Evolutionary conservation across 2,888 invertebrate species (phyloP).

Genomic region (Philereme vetulata): DNA sequence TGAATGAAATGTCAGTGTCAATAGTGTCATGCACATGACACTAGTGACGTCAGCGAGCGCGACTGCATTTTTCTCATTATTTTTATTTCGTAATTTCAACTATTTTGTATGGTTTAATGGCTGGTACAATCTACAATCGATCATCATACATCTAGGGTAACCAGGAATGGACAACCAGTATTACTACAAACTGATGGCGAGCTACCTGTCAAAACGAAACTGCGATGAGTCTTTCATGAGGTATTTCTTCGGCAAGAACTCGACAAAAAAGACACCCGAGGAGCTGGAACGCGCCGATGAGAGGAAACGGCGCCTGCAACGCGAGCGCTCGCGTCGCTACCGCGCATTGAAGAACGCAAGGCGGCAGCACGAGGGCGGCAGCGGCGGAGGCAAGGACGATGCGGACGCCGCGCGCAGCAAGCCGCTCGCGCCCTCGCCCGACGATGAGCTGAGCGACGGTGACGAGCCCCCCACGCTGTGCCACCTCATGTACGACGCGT

Average conservation of each 20-base stretch:
- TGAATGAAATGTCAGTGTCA: too few relatives aligned
- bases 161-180: conserved; percentile 75
- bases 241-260: conserved; percentile 78
- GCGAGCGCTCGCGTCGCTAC: conserved; percentile 74
- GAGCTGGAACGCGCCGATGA: conserved; percentile 77
- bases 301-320: conserved; percentile 71
- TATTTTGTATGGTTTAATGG: too few relatives aligned
- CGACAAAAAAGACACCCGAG: conserved; percentile 73
- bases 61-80: too few relatives aligned
- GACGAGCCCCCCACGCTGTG: conserved; percentile 78
- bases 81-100: too few relatives aligned
- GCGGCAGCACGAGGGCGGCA: conserved; percentile 69
- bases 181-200: conserved; percentile 79
- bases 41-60: too few relatives aligned
- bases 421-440: conserved; percentile 58
- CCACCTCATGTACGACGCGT: conserved; percentile 66
- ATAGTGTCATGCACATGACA: too few relatives aligned
- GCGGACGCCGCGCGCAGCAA: conserved; percentile 54
- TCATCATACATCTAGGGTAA: conserved; percentile 19
- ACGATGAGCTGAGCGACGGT: conserved; percentile 70
- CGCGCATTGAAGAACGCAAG: conserved; percentile 76
- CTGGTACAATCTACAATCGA: too few relatives aligned
- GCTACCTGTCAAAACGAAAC: conserved; percentile 76
- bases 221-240: conserved; percentile 81
- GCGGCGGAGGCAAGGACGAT: conserved; percentile 55